Evolutionary conservation across 2,797 vertebrate species (phyloP), one percentile per base, ranked within the genome.

Genomic region (Orestias chungarensis): DNA sequence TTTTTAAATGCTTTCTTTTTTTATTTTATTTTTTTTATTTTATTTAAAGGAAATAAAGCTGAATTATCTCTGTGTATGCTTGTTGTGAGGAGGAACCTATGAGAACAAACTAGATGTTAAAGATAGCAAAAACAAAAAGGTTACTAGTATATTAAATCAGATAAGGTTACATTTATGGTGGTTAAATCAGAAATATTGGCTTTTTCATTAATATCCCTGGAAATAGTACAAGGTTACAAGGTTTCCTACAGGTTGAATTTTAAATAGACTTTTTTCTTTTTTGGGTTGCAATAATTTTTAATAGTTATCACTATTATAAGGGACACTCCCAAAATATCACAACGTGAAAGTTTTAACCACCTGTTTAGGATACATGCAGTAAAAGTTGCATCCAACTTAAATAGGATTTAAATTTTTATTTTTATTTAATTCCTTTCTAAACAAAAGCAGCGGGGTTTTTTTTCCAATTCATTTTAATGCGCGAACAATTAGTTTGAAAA

Each of bases 1-100:
- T 92, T 79, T 79, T 79, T 29, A 31, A 71, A 78, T 72, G 71
- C 68, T 67, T 86, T 55, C 73, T 79, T 68, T 54, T 55, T 31
- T n/a, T n/a, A 23, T 50, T 17, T 54, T 29, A 2, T 44, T 44
- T 43, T 43, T 43, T 10, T 43, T 43, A 11, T 43, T 43, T 9
- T 43, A 47, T 15, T 69, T 70, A 50, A 55, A 57, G 54, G 20
- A 38, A 91, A 90, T 91, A 91, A 92, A 92, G 52, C 66, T 83
- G 68, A 54, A 89, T 87, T 66, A 78, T 74, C 49, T 66, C 64
- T 76, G 42, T 82, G 59, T 42, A 10, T 76, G n/a, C n/a, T n/a
- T 73, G 52, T 75, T 2, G 49, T 42, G 11, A 20, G 6, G 33
- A 33, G 9, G 17, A 57, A 18, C 9, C 17, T 29, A 8, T 57